Evolutionary conservation across 2,113 vertebrate species (phyloP).

Genomic region (Mormoops blainvillei): DNA sequence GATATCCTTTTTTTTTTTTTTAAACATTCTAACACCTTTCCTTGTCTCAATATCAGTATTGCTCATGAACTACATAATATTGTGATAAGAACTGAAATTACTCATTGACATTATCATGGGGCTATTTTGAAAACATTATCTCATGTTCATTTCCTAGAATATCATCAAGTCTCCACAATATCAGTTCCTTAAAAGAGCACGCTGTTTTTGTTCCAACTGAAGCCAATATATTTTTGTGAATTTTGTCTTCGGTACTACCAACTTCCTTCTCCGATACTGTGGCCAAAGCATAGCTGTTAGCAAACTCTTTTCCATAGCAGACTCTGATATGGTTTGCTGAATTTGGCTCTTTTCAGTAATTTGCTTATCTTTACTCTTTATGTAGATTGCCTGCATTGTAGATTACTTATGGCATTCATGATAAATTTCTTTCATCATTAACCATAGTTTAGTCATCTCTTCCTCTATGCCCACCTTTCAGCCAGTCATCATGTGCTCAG

Average conservation of each 20-base stretch:
- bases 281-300: neutral
- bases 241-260: slow-evolving; percentile 12
- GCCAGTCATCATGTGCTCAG: neutral
- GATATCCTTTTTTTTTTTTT: fast-evolving
- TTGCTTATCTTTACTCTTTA: neutral
- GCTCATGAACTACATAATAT: slow-evolving; percentile 49
- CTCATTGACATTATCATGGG: slow-evolving; percentile 65
- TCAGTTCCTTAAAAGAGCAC: slow-evolving; percentile 63
- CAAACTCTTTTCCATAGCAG: neutral
- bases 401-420: neutral
- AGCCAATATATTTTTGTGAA: slow-evolving; percentile 38
- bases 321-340: neutral
- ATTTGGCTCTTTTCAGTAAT: neutral
- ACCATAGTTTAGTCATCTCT: neutral
- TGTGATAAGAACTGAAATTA: slow-evolving; percentile 75
- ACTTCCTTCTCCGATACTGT: neutral
- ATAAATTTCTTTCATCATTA: neutral
- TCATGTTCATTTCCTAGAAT: slow-evolving; percentile 76
- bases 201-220: slow-evolving; percentile 57
- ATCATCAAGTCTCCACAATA: slow-evolving; percentile 56
- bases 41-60: neutral
- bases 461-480: neutral
- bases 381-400: neutral
- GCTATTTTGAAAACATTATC: slow-evolving; percentile 82
- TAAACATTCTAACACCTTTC: slow-evolving; percentile 19